These are phyloP conservation scores for Malthinus seriepunctatus DNA, from an alignment of 2,888 invertebrate species.

Conservation along the genomic window DNA sequence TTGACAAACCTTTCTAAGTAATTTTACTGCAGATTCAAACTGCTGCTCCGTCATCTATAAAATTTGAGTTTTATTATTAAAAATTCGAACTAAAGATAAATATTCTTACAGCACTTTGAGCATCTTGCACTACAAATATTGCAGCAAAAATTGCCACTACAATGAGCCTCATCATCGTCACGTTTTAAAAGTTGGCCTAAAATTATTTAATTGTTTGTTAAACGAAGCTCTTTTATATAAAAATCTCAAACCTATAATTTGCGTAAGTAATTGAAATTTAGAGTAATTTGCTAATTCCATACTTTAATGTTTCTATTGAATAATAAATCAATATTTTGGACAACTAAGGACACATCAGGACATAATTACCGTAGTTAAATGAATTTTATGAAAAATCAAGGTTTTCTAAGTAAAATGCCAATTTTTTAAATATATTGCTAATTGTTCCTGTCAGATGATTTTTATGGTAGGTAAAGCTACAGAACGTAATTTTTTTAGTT, in stretches of 20 bases:
- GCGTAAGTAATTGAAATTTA: too few relatives aligned
- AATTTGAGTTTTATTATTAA: background rate
- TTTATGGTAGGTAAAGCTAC: too few relatives aligned
- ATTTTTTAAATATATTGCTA: too few relatives aligned
- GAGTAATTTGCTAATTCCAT: too few relatives aligned
- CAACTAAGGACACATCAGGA: slow-evolving; percentile 5
- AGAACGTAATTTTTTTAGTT: too few relatives aligned
- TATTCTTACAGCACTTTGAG: slow-evolving; percentile 4
- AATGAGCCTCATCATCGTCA: too few relatives aligned
- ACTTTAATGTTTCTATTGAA: too few relatives aligned
- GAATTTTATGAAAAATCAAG: background rate
- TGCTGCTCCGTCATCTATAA: background rate
- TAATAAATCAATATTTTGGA: background rate
- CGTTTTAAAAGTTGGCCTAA: too few relatives aligned
- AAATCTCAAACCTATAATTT: background rate
- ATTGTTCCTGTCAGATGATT: too few relatives aligned
- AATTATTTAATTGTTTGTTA: too few relatives aligned
- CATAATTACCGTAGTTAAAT: background rate
- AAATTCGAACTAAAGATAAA: slow-evolving; percentile 9
- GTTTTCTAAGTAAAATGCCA: background rate
- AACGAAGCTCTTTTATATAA: background rate
- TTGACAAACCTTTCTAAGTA: background rate
- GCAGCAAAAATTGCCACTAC: too few relatives aligned
- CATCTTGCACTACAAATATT: too few relatives aligned
- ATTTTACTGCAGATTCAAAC: background rate